Conservation (phyloP, 2,888 invertebrate species). For the Chymomyza amoena region DNA sequence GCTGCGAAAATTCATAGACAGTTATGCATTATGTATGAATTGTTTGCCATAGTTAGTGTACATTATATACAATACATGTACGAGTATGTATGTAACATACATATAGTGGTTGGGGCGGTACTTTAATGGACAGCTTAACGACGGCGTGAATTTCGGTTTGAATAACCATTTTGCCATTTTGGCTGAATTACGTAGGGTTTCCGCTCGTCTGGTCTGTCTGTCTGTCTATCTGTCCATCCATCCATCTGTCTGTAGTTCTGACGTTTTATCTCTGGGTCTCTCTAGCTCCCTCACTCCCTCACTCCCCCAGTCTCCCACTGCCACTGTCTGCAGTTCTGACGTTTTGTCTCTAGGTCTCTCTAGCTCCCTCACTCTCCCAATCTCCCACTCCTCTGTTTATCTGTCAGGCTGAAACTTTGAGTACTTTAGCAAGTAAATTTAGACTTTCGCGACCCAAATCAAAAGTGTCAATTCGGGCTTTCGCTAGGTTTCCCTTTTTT, state of each 20-base stretch:
- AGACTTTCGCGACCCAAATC: slow-evolving; percentile 50
- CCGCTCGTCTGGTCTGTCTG: slow-evolving; percentile 37
- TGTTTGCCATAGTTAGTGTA: background rate
- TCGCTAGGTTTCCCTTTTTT: background rate
- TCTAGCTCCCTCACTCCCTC: too few species aligned
- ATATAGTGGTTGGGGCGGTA: slow-evolving; percentile 24
- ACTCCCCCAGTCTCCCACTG: too few species aligned
- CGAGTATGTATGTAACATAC: background rate
- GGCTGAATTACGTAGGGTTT: slow-evolving; percentile 42
- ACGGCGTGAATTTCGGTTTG: background rate
- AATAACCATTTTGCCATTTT: slow-evolving; percentile 10
- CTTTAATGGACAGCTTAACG: background rate
- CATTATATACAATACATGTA: background rate
- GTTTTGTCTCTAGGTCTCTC: slow-evolving; percentile 11
- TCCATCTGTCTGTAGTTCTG: slow-evolving; percentile 19
- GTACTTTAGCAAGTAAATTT: background rate
- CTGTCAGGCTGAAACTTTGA: background rate
- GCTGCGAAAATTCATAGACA: background rate
- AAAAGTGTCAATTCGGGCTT: slow-evolving; percentile 58
- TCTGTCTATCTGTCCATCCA: slow-evolving; percentile 24
- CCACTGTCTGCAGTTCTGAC: too few species aligned
- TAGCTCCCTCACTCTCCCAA: too few species aligned
- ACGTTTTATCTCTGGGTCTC: slow-evolving; percentile 9
- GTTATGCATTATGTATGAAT: background rate
- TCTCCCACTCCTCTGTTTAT: slow-evolving; percentile 26